These are phyloP conservation scores for Lycophotia porphyrea DNA, from an alignment of 2,888 invertebrate genomes.

Conservation along the genomic window DNA sequence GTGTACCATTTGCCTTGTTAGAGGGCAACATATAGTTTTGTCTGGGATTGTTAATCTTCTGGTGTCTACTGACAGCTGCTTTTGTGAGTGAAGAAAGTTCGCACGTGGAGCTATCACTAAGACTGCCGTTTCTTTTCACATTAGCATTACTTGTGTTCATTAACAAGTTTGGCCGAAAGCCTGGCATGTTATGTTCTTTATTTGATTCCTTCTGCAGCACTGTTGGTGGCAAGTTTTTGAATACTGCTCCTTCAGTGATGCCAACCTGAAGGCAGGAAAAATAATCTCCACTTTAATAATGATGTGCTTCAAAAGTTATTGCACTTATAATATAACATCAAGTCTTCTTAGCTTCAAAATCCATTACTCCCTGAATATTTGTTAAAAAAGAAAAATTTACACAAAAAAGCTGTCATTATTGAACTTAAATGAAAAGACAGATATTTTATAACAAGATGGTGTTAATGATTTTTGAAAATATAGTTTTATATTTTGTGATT, in stretches of 20 bases:
- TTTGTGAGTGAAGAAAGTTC: constrained; percentile 78
- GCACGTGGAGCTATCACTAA: constrained; percentile 85
- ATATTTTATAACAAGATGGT: constrained; percentile 54
- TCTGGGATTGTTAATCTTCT: constrained; percentile 72
- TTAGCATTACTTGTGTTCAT: constrained; percentile 71
- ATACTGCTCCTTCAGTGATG: constrained; percentile 89
- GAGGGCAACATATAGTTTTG: constrained; percentile 72
- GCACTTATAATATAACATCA: constrained; percentile 82
- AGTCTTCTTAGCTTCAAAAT: constrained; percentile 88
- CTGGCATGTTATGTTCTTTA: constrained; percentile 79
- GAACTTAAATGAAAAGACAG: constrained; percentile 57
- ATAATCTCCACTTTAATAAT: constrained; percentile 90
- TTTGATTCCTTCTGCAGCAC: constrained; percentile 84
- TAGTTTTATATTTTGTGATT: constrained; percentile 29
- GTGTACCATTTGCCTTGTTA: constrained; percentile 73
- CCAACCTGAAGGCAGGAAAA: constrained; percentile 91
- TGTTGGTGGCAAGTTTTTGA: constrained; percentile 87
- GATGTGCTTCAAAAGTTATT: constrained; percentile 87
- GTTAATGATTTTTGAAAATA: constrained; percentile 50
- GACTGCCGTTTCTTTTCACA: constrained; percentile 79
- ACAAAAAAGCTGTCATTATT: constrained; percentile 63
- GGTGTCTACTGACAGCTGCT: constrained; percentile 77
- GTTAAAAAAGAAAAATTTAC: constrained; percentile 71
- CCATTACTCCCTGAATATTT: constrained; percentile 84
- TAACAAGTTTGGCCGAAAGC: constrained; percentile 75